Base-by-base conservation (phyloP, 2,797 vertebrate genomes). In the Harpagifer antarcticus region DNA sequence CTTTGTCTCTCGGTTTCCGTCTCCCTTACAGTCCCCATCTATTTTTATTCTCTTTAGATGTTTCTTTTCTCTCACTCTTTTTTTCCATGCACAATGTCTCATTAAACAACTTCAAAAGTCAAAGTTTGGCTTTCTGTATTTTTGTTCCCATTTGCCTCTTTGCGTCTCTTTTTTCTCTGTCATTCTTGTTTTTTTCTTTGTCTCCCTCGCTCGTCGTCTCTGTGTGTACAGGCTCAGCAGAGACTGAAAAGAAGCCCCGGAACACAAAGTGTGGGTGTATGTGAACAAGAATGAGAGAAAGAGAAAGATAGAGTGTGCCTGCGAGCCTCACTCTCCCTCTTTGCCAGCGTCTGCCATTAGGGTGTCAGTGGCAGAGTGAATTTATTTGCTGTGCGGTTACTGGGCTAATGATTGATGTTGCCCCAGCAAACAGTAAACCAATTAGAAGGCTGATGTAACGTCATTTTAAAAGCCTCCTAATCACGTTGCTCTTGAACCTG, bases 391-490 rank as follows among this genome's bases (percentile, higher is more conserved):
- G 93, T 91, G 93, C 93, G 95, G 96, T 97, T 98, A 94, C 95
- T 95, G 93, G 96, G 95, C 96, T 95, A 96, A 96, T 98, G 97
- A 99, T 98, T 97, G 97, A 99, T 99, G 96, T 96, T 89, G 91
- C 96, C 96, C 95, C 96, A 96, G 93, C 95, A 96, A 97, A 97
- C 96, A 97, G 97, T 98, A 98, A 99, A 98, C 96, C 97, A 97
- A 98, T 98, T 98, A 98, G 96, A 95, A 94, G 92, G 86, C 96
- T 98, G 97, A 98, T 97, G 96, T 97, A 97, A 98, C 97, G 96
- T 97, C 96, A 97, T 98, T 97, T 98, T 97, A 98, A 98, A 96
- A 97, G 97, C 95, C 95, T 96, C 95, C 95, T 98, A 98, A 99
- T 98, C 97, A 96, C 95, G 97, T 98, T 98, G 96, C 95, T 97